A percentile compares a stretch with the other conserved stretches of the same genome.
Evolutionary conservation across 1,140 invertebrate species (phyloP).

Genomic region (Acromyrmex echinatior): DNA sequence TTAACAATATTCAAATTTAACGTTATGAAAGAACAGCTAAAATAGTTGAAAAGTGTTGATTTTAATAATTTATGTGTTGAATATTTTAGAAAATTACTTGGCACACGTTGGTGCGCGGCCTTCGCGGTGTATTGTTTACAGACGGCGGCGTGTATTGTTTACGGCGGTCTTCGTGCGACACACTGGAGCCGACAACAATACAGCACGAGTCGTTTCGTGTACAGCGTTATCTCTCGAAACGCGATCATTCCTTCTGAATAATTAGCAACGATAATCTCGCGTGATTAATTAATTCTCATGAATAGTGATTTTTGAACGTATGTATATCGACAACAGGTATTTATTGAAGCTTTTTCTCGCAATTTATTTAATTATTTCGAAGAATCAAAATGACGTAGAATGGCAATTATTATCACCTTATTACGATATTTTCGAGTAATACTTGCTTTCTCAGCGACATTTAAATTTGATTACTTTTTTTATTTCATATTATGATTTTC

Average conservation of each 20-base stretch:
- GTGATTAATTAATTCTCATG: constrained; percentile 7
- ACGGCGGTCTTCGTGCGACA: neutral
- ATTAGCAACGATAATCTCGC: constrained; percentile 19
- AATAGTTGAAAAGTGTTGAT: neutral
- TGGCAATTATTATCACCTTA: constrained; percentile 4
- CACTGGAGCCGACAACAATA: neutral
- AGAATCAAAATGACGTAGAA: neutral
- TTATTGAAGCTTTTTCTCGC: constrained; percentile 4
- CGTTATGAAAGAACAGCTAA: neutral
- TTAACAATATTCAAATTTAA: neutral
- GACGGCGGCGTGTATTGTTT: neutral
- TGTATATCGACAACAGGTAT: neutral
- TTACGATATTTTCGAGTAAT: neutral
- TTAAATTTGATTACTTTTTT: neutral
- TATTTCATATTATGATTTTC: neutral
- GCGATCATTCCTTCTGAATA: neutral
- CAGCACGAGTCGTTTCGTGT: neutral
- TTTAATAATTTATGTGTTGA: neutral
- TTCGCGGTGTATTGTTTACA: neutral
- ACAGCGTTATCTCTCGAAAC: neutral
- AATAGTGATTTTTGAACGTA: neutral
- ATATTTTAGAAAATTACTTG: neutral
- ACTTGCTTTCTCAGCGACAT: neutral
- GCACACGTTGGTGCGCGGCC: neutral
- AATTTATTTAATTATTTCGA: constrained; percentile 15